phyloP scores from a whole-genome alignment of 2,888 invertebrate genomes.

The Polylopha cassiicola region DNA sequence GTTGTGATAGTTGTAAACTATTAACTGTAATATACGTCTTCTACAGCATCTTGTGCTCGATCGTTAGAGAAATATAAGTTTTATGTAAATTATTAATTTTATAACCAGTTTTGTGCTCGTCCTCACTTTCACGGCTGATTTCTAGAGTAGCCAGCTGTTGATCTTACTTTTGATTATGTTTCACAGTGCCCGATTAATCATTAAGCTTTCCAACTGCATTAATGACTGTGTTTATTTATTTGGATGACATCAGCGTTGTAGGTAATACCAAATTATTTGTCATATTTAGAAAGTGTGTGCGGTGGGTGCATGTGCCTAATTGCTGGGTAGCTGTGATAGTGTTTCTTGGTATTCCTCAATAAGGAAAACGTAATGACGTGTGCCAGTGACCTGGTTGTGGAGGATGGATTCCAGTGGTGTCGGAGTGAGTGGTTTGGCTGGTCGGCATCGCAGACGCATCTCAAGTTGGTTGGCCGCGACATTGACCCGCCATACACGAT shows the following conservation, averaged over 20 bases:
- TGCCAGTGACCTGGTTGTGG: constrained; percentile 62
- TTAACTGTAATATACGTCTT: constrained; percentile 28
- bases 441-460: constrained; percentile 60
- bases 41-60: constrained; percentile 27
- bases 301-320: constrained; percentile 5
- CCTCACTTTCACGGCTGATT: constrained; percentile 64
- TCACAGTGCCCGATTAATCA: constrained; percentile 19
- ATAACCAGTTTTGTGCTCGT: constrained; percentile 53
- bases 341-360: constrained; percentile 16
- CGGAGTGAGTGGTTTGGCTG: constrained; percentile 47
- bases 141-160: constrained; percentile 49
- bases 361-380: constrained; percentile 36
- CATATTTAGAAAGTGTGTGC: constrained; percentile 24
- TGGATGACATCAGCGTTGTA: constrained; percentile 27
- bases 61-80: constrained; percentile 37
- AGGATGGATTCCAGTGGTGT: constrained; percentile 48
- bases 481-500: constrained; percentile 71
- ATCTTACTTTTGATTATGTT: constrained; percentile 38
- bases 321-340: neutral
- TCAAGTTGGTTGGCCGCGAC: constrained; percentile 67
- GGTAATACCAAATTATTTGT: constrained; percentile 14
- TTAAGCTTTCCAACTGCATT: constrained; percentile 21
- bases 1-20: constrained; percentile 14
- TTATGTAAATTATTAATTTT: constrained; percentile 54
- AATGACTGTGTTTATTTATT: constrained; percentile 24